phyloP scores from a whole-genome alignment of 2,113 vertebrate genomes.

The Mormyrus lacerda region DNA sequence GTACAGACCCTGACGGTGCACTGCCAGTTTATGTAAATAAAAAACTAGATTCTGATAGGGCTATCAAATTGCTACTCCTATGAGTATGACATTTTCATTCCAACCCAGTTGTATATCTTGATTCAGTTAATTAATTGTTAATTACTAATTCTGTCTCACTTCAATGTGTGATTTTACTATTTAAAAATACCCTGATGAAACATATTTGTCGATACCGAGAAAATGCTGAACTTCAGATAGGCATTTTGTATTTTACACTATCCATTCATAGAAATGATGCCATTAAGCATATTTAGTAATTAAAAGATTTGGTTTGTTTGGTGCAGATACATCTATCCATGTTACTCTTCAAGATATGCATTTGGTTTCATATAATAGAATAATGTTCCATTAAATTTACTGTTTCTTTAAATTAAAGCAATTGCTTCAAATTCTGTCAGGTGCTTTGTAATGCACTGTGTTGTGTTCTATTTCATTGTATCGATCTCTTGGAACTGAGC shows the following conservation, averaged over 20 bases:
- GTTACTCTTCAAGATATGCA: background rate
- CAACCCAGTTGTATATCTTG: background rate
- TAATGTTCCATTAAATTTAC: background rate
- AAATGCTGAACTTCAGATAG: background rate
- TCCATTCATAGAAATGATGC: background rate
- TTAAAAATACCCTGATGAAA: background rate
- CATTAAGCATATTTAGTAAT: background rate
- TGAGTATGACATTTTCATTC: background rate
- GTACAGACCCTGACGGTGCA: background rate
- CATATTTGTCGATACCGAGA: background rate
- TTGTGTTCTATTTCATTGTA: background rate
- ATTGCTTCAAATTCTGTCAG: background rate
- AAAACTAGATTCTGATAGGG: background rate
- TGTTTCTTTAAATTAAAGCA: background rate
- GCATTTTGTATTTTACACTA: background rate
- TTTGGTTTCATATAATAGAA: background rate
- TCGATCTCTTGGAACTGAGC: conserved; percentile 15
- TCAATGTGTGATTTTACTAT: background rate
- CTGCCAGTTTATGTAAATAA: background rate
- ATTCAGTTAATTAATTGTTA: background rate
- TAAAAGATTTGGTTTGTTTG: background rate
- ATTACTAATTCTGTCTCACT: background rate
- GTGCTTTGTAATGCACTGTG: background rate
- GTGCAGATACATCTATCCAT: background rate
- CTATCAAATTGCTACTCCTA: background rate